Percentiles rank a stretch among this genome's conserved stretches.
These are phyloP conservation scores for Synanthedon vespiformis DNA, from an alignment of 2,888 invertebrate species.

Conservation along the genomic window DNA sequence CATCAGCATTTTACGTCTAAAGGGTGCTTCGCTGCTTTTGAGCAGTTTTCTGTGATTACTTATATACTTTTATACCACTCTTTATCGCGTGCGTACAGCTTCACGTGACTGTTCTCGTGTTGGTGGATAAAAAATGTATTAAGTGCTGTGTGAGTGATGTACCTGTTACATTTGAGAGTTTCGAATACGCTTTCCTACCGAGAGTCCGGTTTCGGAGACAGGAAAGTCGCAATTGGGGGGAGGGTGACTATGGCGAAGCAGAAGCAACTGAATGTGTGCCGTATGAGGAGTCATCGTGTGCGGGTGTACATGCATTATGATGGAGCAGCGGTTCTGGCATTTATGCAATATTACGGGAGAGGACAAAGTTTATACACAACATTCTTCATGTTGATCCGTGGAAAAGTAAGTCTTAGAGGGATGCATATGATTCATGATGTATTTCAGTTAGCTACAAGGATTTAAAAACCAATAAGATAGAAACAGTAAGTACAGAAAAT, in stretches of 20 bases:
- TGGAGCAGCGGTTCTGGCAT: no score
- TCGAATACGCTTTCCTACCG: slow-evolving; percentile 53
- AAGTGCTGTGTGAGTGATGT: slow-evolving; percentile 68
- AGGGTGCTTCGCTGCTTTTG: slow-evolving; percentile 59
- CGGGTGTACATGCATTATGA: no score
- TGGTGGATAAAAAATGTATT: slow-evolving; percentile 44
- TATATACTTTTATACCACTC: slow-evolving; percentile 19
- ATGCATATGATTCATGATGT: neutral
- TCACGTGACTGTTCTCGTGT: slow-evolving; percentile 20
- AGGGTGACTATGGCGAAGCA: slow-evolving; percentile 32
- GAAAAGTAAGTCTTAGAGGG: no score
- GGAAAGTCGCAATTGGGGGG: slow-evolving; percentile 58
- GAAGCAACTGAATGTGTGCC: slow-evolving; percentile 24
- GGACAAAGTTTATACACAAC: no score
- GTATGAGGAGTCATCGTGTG: slow-evolving; percentile 5
- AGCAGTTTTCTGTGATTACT: slow-evolving; percentile 57
- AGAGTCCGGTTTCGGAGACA: slow-evolving; percentile 64
- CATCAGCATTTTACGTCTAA: slow-evolving; percentile 48
- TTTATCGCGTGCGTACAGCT: slow-evolving; percentile 49
- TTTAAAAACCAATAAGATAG: neutral
- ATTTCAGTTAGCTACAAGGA: slow-evolving; percentile 1
- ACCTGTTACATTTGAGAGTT: slow-evolving; percentile 65
- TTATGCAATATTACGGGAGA: no score
- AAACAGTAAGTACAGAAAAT: neutral
- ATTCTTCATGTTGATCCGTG: no score